Evolutionary conservation across 1,140 invertebrate species (phyloP).

Genomic region (Choristoneura fumiferana): DNA sequence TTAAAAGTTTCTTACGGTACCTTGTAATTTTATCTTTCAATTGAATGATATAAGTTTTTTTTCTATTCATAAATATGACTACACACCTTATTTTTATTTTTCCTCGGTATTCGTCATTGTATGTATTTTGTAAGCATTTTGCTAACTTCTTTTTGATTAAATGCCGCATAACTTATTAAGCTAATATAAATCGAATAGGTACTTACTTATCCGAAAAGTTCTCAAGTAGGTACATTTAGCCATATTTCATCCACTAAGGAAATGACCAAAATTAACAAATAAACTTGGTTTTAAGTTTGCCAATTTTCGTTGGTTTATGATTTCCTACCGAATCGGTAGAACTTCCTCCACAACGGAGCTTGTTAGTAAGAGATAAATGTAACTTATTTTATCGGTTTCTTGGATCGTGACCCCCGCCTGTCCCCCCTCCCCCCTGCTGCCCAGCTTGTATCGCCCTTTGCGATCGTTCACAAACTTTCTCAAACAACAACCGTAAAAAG

Average conservation of each 20-base stretch:
- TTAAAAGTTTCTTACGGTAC: no score
- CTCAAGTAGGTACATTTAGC: neutral
- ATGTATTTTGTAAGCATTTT: no score
- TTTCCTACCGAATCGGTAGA: constrained; percentile 44
- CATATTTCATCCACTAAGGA: constrained; percentile 16
- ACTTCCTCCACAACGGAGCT: constrained; percentile 25
- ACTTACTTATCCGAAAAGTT: neutral
- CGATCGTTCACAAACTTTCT: constrained; percentile 11
- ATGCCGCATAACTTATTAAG: no score
- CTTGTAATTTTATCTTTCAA: no score
- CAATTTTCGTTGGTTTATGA: constrained; percentile 42
- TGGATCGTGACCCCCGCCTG: constrained; percentile 11
- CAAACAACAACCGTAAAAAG: constrained; percentile 5
- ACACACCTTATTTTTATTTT: no score
- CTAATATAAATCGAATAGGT: constrained; percentile 9
- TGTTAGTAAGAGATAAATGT: constrained; percentile 47
- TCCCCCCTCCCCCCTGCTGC: neutral
- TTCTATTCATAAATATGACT: no score
- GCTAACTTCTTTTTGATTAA: no score
- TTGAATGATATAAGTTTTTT: no score
- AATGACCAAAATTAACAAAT: constrained; percentile 23
- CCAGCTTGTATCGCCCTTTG: constrained; percentile 2
- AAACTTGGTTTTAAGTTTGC: constrained; percentile 59
- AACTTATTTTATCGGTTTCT: constrained; percentile 46
- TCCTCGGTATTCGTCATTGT: no score